Percentiles rank a stretch among this genome's conserved stretches.
These are phyloP conservation scores for Kryptolebias marmoratus DNA, from an alignment of 2,113 vertebrate genomes.

Conservation along the genomic window DNA sequence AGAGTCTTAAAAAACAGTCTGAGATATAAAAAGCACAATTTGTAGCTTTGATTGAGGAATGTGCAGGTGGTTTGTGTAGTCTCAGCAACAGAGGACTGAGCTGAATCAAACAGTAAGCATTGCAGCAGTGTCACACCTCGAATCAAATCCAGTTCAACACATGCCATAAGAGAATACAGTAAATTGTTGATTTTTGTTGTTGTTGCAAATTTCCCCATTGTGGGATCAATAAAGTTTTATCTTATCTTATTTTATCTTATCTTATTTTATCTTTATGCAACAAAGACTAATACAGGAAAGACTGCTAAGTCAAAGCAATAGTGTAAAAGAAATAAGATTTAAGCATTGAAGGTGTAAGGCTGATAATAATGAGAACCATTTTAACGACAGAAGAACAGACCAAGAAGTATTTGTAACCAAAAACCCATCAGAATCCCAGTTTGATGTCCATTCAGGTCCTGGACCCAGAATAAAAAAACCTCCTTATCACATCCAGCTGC, in stretches of 20 bases:
- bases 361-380: background rate
- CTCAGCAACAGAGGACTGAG: slow-evolving; percentile 16
- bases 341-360: background rate
- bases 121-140: slow-evolving; percentile 6
- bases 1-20: background rate
- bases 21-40: slow-evolving; percentile 34
- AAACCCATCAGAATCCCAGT: background rate
- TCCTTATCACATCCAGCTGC: background rate
- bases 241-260: no score
- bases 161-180: background rate
- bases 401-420: background rate
- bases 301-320: background rate
- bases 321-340: background rate
- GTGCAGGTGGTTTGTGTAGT: slow-evolving; percentile 28
- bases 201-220: no score
- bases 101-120: slow-evolving; percentile 29
- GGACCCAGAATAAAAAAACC: background rate
- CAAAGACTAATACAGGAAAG: background rate
- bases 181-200: background rate
- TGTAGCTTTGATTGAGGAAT: slow-evolving; percentile 49
- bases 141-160: slow-evolving; percentile 14
- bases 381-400: background rate
- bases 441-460: slow-evolving; percentile 7
- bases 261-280: no score
- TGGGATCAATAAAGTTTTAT: no score